phyloP scores from a whole-genome alignment of 2,113 vertebrate species.

The Amblyornis subalaris region DNA sequence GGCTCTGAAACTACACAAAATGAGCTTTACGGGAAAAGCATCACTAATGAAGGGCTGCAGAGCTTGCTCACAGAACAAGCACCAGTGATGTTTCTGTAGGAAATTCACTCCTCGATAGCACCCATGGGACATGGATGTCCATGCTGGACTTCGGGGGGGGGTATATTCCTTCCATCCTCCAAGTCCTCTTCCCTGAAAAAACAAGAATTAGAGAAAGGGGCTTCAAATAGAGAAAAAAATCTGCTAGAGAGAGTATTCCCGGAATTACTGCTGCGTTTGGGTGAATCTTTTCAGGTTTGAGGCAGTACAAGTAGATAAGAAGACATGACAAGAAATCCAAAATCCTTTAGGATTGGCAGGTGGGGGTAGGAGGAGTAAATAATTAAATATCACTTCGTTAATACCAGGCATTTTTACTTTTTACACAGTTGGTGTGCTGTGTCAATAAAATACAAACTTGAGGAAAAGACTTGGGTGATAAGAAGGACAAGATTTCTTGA shows the following conservation, averaged over 20 bases:
- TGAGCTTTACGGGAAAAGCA: rapidly evolving
- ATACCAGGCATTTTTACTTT: neutral
- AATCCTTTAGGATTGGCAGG: neutral
- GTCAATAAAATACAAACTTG: neutral
- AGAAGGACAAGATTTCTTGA: neutral
- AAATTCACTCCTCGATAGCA: neutral
- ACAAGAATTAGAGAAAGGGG: neutral
- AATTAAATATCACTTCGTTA: neutral
- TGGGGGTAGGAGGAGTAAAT: neutral
- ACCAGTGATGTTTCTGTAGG: neutral
- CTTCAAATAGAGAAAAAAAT: neutral
- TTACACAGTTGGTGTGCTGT: neutral
- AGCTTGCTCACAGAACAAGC: rapidly evolving
- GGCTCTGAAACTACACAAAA: neutral
- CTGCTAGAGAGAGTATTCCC: neutral
- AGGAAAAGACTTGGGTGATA: neutral
- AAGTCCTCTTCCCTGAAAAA: neutral
- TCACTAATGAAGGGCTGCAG: neutral
- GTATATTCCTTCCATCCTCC: neutral
- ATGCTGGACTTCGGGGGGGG: neutral
- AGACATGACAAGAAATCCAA: neutral
- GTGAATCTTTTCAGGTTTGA: neutral
- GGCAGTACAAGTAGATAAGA: neutral
- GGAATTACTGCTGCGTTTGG: neutral
- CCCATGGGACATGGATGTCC: neutral